These are phyloP conservation scores for Glossophaga mutica DNA, from an alignment of 2,797 vertebrate genomes.

Conservation along the genomic window DNA sequence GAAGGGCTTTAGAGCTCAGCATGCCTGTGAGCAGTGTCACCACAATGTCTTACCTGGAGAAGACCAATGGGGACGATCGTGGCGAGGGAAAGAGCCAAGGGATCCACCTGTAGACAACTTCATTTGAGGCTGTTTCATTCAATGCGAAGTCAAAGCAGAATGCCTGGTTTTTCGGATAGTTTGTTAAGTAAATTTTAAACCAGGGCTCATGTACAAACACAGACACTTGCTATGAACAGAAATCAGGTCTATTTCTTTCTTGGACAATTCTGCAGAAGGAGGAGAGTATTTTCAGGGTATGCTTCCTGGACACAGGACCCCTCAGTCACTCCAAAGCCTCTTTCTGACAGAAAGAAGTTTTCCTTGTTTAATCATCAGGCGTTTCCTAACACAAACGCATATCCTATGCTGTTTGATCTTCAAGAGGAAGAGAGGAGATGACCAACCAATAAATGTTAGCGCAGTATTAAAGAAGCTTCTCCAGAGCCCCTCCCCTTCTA, in stretches of 20 bases:
- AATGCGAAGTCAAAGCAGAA: conserved; percentile 97
- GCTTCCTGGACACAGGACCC: background rate
- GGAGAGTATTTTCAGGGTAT: conserved; percentile 5
- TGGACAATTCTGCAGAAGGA: conserved; percentile 87
- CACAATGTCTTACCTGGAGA: background rate
- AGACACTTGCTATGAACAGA: conserved; percentile 90
- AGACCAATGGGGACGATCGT: background rate
- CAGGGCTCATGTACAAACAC: too few relatives aligned
- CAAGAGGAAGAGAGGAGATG: too few relatives aligned
- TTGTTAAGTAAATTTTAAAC: too few relatives aligned
- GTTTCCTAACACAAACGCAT: too few relatives aligned
- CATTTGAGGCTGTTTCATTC: conserved; percentile 91
- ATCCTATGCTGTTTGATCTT: too few relatives aligned
- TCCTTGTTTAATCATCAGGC: too few relatives aligned
- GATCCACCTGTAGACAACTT: conserved; percentile 93
- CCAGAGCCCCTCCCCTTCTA: too few relatives aligned
- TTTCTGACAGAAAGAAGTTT: background rate
- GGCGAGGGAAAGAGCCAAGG: background rate
- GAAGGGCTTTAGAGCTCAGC: background rate
- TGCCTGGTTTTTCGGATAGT: conserved; percentile 93
- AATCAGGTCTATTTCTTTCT: conserved; percentile 96
- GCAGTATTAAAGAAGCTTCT: too few relatives aligned
- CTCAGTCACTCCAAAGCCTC: background rate
- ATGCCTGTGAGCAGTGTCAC: background rate
- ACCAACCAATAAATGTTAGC: too few relatives aligned